Conservation (phyloP, 2,888 invertebrate species). For the Epistrophella euchroma region DNA sequence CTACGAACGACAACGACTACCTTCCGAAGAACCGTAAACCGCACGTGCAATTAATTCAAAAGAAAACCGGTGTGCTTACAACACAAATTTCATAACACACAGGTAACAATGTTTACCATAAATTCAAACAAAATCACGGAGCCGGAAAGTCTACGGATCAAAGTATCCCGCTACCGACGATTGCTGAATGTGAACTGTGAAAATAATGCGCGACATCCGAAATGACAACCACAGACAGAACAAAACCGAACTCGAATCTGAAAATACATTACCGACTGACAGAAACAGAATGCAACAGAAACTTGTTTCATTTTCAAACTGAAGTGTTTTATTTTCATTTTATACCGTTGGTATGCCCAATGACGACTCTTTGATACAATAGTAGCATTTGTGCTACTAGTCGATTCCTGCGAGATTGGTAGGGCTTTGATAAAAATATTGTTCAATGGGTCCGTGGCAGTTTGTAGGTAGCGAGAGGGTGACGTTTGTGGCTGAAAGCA, state of each 20-base stretch:
- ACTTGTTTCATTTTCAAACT: not conserved
- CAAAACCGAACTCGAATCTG: slow-evolving; percentile 4
- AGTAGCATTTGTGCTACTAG: not conserved
- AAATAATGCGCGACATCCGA: slow-evolving; percentile 18
- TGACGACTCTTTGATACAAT: not conserved
- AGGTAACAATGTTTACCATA: slow-evolving; percentile 27
- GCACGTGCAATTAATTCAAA: slow-evolving; percentile 49
- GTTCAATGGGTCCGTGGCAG: too few species aligned
- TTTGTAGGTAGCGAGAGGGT: too few species aligned
- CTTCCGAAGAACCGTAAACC: slow-evolving; percentile 12
- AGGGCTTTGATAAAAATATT: too few species aligned
- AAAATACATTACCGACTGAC: slow-evolving; percentile 7
- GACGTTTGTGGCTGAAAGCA: too few species aligned
- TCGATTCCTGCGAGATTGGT: too few species aligned
- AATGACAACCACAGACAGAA: slow-evolving; percentile 31
- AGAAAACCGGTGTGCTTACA: slow-evolving; percentile 47
- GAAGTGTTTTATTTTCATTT: not conserved
- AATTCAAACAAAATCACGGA: slow-evolving; percentile 37
- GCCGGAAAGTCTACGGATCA: slow-evolving; percentile 27
- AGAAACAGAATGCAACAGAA: not conserved
- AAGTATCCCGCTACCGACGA: slow-evolving; percentile 55
- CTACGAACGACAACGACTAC: not conserved
- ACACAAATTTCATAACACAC: slow-evolving; percentile 7
- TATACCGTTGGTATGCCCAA: not conserved
- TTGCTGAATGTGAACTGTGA: slow-evolving; percentile 38